These are phyloP conservation scores for Bombylius discolor DNA, from an alignment of 2,888 invertebrate genomes.

Conservation along the genomic window DNA sequence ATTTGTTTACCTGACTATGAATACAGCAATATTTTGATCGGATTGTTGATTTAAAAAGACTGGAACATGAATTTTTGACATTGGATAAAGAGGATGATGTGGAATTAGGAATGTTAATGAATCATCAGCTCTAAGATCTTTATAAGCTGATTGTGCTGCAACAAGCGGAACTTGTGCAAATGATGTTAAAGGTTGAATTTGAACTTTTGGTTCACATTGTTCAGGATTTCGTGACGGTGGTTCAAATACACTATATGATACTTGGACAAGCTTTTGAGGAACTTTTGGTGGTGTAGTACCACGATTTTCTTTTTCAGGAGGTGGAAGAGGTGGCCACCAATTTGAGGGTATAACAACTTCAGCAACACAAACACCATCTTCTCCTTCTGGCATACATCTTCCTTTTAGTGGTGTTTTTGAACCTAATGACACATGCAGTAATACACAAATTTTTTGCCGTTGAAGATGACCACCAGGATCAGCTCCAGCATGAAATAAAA, in stretches of 20 bases:
- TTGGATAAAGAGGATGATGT: conserved; percentile 76
- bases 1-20: conserved; percentile 65
- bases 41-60: conserved; percentile 68
- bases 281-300: conserved; percentile 43
- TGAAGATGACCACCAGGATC: conserved; percentile 69
- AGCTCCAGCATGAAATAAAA: conserved; percentile 83
- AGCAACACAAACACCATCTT: conserved; percentile 85
- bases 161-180: conserved; percentile 55
- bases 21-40: conserved; percentile 56
- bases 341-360: conserved; percentile 75
- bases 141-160: conserved; percentile 66
- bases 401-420: conserved; percentile 57
- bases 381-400: conserved; percentile 86
- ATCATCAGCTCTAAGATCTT: conserved; percentile 72
- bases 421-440: conserved; percentile 57
- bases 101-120: conserved; percentile 75
- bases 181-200: conserved; percentile 53
- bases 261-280: conserved; percentile 61
- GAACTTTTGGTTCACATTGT: conserved; percentile 62
- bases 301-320: conserved; percentile 47
- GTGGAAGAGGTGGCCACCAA: conserved; percentile 76
- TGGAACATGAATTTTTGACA: conserved; percentile 79
- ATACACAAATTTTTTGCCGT: conserved; percentile 67
- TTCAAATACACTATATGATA: conserved; percentile 81
- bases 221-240: conserved; percentile 55